Evolutionary conservation across 2,888 invertebrate species (phyloP).

Genomic region (Scaptomyza polygonia): DNA sequence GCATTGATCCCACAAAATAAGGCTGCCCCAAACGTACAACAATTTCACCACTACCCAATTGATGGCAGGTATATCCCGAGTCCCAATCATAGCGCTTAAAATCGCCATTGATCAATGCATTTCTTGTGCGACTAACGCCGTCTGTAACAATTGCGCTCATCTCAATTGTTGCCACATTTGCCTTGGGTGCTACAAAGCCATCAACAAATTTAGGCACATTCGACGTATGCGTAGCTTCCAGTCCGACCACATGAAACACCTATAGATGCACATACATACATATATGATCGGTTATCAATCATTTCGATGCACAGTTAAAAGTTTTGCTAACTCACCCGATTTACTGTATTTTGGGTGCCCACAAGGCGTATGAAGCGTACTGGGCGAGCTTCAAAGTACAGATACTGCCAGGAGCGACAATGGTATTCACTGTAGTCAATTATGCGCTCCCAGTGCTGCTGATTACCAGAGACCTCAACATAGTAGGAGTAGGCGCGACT

Average conservation of each 20-base stretch:
- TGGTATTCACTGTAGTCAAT: constrained; percentile 96
- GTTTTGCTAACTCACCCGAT: constrained; percentile 87
- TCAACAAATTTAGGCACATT: constrained; percentile 90
- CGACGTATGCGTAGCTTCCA: constrained; percentile 94
- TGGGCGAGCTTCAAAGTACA: constrained; percentile 95
- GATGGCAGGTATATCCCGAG: constrained; percentile 98
- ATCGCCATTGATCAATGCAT: constrained; percentile 98
- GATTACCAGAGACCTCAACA: constrained; percentile 95
- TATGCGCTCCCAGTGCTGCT: constrained; percentile 96
- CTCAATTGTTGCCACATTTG: constrained; percentile 96
- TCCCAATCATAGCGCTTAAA: constrained; percentile 99
- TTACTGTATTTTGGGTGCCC: constrained; percentile 97
- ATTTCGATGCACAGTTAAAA: background rate
- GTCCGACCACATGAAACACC: constrained; percentile 95
- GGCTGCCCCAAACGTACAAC: constrained; percentile 98
- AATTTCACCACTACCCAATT: constrained; percentile 96
- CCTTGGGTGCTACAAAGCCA: constrained; percentile 91
- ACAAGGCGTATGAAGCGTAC: constrained; percentile 92
- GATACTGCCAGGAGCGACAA: constrained; percentile 98
- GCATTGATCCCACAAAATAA: constrained; percentile 94
- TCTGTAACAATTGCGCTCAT: constrained; percentile 97
- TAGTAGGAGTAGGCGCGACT: constrained; percentile 87
- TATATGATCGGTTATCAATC: background rate
- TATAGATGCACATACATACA: constrained; percentile 13
- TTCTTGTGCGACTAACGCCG: constrained; percentile 96